A percentile compares a stretch with the other conserved stretches of the same genome.
phyloP scores from a whole-genome alignment of 2,888 invertebrate species.

The Chrysomela aeneicollis region DNA sequence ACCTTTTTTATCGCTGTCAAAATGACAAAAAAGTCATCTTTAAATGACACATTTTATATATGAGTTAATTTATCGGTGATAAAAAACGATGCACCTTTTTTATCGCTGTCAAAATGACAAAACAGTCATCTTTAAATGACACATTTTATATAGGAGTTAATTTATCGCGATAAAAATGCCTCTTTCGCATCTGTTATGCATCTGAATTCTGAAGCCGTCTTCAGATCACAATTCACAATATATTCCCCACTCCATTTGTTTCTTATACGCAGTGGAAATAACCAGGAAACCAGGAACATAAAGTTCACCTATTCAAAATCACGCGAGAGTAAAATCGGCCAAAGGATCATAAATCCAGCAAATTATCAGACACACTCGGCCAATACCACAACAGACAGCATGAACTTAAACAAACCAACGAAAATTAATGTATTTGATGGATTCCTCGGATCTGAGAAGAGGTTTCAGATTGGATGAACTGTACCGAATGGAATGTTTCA shows the following conservation, averaged over 20 bases:
- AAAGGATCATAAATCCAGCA: background rate
- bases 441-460: background rate
- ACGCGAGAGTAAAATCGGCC: background rate
- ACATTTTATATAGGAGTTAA: too few relatives aligned
- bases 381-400: background rate
- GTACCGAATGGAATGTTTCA: background rate
- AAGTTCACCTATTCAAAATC: background rate
- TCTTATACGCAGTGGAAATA: background rate
- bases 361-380: background rate
- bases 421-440: background rate
- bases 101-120: too few relatives aligned
- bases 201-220: too few relatives aligned
- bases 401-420: background rate
- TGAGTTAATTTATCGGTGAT: too few relatives aligned
- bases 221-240: background rate
- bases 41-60: too few relatives aligned
- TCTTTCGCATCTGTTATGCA: too few relatives aligned
- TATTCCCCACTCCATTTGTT: background rate
- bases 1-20: too few relatives aligned
- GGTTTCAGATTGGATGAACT: background rate
- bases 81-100: too few relatives aligned
- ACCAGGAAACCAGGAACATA: background rate
- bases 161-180: too few relatives aligned
- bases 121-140: too few relatives aligned
- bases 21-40: too few relatives aligned